Conservation (phyloP, 1,140 invertebrate species). For the Lanistes nyassanus region DNA sequence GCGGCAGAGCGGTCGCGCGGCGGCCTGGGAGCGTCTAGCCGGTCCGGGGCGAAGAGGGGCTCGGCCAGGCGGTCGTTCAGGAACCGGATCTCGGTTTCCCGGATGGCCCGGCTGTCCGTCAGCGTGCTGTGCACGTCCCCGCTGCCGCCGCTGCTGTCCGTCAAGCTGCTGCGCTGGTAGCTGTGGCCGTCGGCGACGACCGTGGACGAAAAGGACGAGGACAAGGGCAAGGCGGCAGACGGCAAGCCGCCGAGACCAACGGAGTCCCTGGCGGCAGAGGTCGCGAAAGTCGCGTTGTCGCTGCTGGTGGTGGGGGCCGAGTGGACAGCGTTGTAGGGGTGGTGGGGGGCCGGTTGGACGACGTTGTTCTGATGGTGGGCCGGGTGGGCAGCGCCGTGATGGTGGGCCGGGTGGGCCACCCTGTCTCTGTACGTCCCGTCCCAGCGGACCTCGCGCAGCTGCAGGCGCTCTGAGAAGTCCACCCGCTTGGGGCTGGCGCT, state of each 20-base stretch:
- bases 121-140: conserved; percentile 28
- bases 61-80: conserved; percentile 33
- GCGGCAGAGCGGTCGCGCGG: not conserved
- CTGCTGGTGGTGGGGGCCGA: not conserved
- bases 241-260: no score
- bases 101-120: conserved; percentile 42
- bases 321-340: not conserved
- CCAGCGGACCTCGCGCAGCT: conserved; percentile 31
- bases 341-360: not conserved
- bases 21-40: not conserved
- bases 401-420: conserved; percentile 2
- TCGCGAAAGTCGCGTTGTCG: not conserved
- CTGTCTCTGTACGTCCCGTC: conserved; percentile 40
- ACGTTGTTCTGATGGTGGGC: not conserved
- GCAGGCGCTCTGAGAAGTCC: conserved; percentile 30
- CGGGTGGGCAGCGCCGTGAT: not conserved
- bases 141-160: conserved; percentile 32
- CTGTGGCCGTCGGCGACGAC: not conserved
- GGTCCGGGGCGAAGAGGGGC: conserved; percentile 3
- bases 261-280: no score
- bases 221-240: not conserved
- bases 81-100: conserved; percentile 49
- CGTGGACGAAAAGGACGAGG: not conserved
- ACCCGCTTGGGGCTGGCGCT: conserved; percentile 30
- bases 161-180: conserved; percentile 28